phyloP scores from a whole-genome alignment of 1,140 invertebrate genomes.

The Oreohelix idahoensis region DNA sequence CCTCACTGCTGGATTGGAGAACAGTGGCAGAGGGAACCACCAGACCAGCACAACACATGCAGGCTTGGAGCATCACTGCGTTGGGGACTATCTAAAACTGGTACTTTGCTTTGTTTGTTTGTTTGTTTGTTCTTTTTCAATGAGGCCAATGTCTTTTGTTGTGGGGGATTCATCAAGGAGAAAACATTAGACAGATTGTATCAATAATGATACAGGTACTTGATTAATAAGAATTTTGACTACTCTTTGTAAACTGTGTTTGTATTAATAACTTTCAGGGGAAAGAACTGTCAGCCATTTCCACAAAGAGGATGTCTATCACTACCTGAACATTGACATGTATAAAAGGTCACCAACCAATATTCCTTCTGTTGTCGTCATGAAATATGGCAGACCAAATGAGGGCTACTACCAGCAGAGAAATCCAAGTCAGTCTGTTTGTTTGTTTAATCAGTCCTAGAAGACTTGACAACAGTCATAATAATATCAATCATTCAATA shows the following conservation, averaged over 20 bases:
- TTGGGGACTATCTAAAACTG: conserved; percentile 70
- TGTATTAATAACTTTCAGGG: conserved; percentile 47
- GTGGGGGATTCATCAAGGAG: too few relatives aligned
- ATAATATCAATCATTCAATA: too few relatives aligned
- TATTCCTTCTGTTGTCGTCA: conserved; percentile 58
- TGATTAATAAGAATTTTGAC: too few relatives aligned
- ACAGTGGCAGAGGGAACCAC: conserved; percentile 60
- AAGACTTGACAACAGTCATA: too few relatives aligned
- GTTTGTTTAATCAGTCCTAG: too few relatives aligned
- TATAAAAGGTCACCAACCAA: conserved; percentile 70
- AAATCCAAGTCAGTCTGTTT: conserved; percentile 68
- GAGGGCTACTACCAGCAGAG: conserved; percentile 69
- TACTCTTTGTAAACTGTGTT: too few relatives aligned
- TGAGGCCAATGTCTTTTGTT: too few relatives aligned
- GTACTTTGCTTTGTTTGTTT: conserved; percentile 41
- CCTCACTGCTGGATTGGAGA: conserved; percentile 67
- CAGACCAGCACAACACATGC: conserved; percentile 62
- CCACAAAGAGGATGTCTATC: conserved; percentile 59
- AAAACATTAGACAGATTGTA: too few relatives aligned
- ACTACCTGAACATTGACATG: conserved; percentile 67
- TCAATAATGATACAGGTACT: too few relatives aligned
- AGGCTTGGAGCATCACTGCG: conserved; percentile 61
- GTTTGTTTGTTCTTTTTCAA: too few relatives aligned
- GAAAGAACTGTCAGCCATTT: conserved; percentile 65
- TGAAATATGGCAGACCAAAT: conserved; percentile 68